Base-by-base conservation (phyloP, 2,113 vertebrate species). In the Cebidichthys violaceus region DNA sequence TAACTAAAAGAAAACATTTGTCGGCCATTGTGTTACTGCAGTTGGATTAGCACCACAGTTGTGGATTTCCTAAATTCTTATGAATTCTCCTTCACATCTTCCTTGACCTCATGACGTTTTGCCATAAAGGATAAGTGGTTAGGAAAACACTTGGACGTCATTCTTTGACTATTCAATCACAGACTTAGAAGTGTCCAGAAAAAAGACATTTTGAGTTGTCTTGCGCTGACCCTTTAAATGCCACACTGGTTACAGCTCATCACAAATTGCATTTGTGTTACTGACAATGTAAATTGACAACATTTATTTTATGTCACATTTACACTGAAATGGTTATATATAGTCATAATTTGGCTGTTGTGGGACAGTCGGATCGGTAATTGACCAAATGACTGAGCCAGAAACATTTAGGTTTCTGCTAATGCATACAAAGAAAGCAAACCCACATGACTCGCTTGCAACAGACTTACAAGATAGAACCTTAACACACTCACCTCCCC, bases 401-500 rank as follows among this genome's bases (percentile, higher is more conserved):
- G 24, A 31, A 31, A 74, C 10, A 57, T 15, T 33, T n/a, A 33
- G 0, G 0, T 31, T 31, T 29, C 5, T 43, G 7, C 2, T 47
- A 4, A 45, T 33, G 24, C 35, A 29, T 15, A 54, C 18, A 39
- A 7, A 27, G 20, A 50, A 1, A 39, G 37, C 22, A 27, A 39
- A 22, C n/a, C 43, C 1, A 41, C 55, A 71, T 1, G 0, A 50
- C 71, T 59, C 33, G 4, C 4, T 17, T 35, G 10, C 29, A 64
- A 35, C 20, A 62, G 24, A 45, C 14, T 17, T 9, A 45, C 24
- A 70, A 54, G 47, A 33, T 5, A 52, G 2, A 41, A 37, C 6
- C 14, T 41, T 9, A 14, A 15, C 20, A 35, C 33, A 76, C 96
- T 96, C 95, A 99, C 98, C 96, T 99, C 85, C 50, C 96, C 96